Evolutionary conservation across 2,797 vertebrate species (phyloP).

Genomic region (Enteromius treurensis): DNA sequence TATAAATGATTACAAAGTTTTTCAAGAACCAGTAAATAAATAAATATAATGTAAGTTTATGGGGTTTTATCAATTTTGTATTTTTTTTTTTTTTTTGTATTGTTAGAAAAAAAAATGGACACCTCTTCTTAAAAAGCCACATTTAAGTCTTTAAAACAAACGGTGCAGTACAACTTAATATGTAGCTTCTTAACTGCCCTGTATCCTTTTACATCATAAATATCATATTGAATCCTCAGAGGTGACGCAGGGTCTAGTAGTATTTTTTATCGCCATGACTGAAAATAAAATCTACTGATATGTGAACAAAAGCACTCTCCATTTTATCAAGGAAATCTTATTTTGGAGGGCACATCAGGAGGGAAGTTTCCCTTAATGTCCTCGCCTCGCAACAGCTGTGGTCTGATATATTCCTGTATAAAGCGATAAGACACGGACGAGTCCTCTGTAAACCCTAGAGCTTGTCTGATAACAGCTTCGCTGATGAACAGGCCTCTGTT

Average conservation of each 20-base stretch:
- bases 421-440: conserved; percentile 6
- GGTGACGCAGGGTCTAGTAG: neutral
- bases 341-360: neutral
- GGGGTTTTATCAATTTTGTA: neutral
- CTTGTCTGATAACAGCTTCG: conserved; percentile 29
- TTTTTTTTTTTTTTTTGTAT: neutral
- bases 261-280: neutral
- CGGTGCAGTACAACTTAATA: neutral
- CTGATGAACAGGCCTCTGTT: conserved; percentile 34
- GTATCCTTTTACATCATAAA: neutral
- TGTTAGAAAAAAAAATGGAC: neutral
- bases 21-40: neutral
- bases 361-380: neutral
- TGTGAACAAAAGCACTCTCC: neutral
- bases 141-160: neutral
- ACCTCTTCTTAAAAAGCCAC: neutral
- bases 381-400: neutral
- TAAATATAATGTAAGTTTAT: neutral
- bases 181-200: neutral
- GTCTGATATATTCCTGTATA: conserved; percentile 9
- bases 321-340: conserved; percentile 5
- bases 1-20: neutral
- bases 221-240: neutral
- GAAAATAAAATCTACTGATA: conserved; percentile 7
- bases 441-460: conserved; percentile 32